Percentiles rank a stretch among this genome's conserved stretches.
phyloP scores from a whole-genome alignment of 2,113 vertebrate genomes.

The Saccopteryx leptura region DNA sequence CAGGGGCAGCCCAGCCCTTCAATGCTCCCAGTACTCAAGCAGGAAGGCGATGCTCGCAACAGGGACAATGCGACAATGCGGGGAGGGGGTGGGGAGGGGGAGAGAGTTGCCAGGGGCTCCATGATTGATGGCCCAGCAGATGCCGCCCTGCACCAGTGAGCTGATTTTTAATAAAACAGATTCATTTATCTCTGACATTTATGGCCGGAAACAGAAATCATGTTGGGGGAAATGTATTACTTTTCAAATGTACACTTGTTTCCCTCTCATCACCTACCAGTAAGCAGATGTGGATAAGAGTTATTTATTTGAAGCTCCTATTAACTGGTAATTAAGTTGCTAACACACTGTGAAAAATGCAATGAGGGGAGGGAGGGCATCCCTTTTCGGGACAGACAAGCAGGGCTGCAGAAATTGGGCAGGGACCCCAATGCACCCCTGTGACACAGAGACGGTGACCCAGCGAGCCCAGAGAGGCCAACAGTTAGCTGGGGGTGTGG shows the following conservation, averaged over 20 bases:
- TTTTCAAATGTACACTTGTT: conserved; percentile 30
- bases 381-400: neutral
- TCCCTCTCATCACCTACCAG: conserved; percentile 22
- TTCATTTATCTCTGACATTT: conserved; percentile 10
- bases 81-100: rapidly evolving
- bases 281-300: neutral
- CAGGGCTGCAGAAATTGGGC: neutral
- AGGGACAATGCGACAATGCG: rapidly evolving
- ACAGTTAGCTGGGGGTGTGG: rapidly evolving
- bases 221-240: neutral
- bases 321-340: neutral
- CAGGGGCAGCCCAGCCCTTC: neutral
- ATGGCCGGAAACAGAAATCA: conserved; percentile 39
- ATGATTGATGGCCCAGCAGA: neutral
- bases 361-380: neutral
- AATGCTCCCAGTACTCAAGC: neutral
- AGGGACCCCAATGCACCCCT: neutral
- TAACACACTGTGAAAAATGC: neutral
- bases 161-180: conserved; percentile 38
- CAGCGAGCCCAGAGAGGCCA: neutral
- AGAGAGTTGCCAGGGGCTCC: neutral
- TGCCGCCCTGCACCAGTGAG: neutral
- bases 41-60: neutral
- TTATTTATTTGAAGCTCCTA: neutral
- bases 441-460: rapidly evolving